These are phyloP conservation scores for Labia minor DNA, from an alignment of 2,888 invertebrate genomes.

Conservation along the genomic window DNA sequence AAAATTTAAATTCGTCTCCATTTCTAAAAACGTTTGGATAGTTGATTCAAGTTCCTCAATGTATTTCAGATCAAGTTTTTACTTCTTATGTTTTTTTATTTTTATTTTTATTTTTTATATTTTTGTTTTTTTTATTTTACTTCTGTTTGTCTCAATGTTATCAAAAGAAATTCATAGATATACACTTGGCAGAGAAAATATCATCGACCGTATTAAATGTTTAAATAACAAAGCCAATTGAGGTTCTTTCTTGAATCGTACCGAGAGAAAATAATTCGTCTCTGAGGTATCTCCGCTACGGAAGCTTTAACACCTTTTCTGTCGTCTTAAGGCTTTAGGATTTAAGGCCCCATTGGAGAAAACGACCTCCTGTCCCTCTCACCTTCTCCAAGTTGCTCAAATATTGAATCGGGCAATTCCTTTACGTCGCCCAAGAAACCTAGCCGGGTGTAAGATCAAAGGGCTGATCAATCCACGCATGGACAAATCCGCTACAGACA, in stretches of 20 bases:
- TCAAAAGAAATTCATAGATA: slow-evolving; percentile 6
- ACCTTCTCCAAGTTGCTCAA: background rate
- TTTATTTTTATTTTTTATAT: no score
- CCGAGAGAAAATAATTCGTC: slow-evolving; percentile 7
- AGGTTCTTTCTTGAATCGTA: background rate
- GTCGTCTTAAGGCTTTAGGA: slow-evolving; percentile 13
- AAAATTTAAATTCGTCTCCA: background rate
- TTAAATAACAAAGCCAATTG: slow-evolving; percentile 13
- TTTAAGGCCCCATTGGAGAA: slow-evolving; percentile 1
- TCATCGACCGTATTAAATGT: slow-evolving; percentile 1
- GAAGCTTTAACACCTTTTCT: background rate
- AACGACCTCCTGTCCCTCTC: background rate
- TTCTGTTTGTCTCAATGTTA: background rate
- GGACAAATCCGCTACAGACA: background rate
- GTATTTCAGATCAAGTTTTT: background rate
- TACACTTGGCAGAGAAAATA: background rate
- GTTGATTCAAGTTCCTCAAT: background rate
- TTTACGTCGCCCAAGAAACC: slow-evolving; percentile 8
- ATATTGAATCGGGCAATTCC: slow-evolving; percentile 13
- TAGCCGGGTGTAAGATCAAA: slow-evolving; percentile 4
- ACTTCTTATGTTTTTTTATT: no score
- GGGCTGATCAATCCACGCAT: background rate
- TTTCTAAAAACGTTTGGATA: background rate
- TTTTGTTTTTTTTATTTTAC: no score
- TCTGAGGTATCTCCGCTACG: background rate